phyloP scores from a whole-genome alignment of 2,888 invertebrate genomes.

The Dryomyza anilis region DNA sequence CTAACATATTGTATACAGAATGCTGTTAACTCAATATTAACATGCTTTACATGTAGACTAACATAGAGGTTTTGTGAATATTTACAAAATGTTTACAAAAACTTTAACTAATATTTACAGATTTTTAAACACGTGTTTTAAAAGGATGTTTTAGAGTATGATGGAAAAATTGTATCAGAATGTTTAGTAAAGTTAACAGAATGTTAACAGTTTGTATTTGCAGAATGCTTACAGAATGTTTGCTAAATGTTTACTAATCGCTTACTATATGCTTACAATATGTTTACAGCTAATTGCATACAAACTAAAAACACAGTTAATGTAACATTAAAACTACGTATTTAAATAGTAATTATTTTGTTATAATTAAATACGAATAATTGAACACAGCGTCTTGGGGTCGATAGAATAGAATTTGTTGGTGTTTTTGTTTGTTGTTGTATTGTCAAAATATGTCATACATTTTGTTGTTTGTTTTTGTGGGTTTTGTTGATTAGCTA shows the following conservation, averaged over 20 bases:
- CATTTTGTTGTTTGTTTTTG: constrained; percentile 12
- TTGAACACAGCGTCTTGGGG: constrained; percentile 61
- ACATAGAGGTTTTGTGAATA: no score
- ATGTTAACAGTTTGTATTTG: not conserved
- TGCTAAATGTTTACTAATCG: not conserved
- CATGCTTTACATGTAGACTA: no score
- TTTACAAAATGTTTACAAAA: no score
- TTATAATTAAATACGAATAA: constrained; percentile 42
- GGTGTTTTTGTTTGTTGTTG: constrained; percentile 24
- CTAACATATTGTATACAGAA: no score
- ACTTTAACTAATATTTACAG: no score
- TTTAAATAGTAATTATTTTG: no score
- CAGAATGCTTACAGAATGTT: not conserved
- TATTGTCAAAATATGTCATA: constrained; percentile 21
- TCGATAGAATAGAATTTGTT: constrained; percentile 55
- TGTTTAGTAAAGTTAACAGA: not conserved
- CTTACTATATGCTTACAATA: not conserved
- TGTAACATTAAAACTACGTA: not conserved
- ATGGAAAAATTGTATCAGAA: no score
- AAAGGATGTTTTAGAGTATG: no score
- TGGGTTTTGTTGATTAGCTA: constrained; percentile 4
- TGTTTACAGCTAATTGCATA: not conserved
- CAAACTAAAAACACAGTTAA: not conserved
- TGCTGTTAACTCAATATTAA: no score
- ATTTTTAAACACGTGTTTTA: no score